Evolutionary conservation across 23 tunicate genomes (phyloP).

Genomic region (Halocynthia aurantium): DNA sequence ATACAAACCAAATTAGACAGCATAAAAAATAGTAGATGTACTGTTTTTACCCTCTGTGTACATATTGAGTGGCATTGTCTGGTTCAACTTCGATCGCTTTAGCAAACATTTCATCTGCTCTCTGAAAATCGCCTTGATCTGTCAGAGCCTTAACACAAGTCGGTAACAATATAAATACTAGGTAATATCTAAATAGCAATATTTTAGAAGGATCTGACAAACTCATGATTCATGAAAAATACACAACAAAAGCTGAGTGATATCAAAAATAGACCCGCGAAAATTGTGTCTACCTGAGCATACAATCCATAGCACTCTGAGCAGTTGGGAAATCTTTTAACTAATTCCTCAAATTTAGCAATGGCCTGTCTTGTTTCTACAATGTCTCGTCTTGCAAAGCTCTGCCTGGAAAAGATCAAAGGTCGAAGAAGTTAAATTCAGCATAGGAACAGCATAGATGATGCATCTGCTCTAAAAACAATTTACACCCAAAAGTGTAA

Average conservation of each 20-base stretch:
- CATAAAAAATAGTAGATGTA: not conserved
- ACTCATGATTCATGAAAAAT: not conserved
- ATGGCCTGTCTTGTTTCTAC: conserved; percentile 34
- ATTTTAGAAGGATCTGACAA: no score
- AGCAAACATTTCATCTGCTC: conserved; percentile 68
- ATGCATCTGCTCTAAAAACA: no score
- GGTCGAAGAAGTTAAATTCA: not conserved
- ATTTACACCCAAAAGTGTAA: no score
- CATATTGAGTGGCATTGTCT: conserved; percentile 65
- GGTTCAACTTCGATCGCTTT: conserved; percentile 70
- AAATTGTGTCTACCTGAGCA: conserved; percentile 52
- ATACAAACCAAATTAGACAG: not conserved
- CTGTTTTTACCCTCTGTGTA: conserved; percentile 74
- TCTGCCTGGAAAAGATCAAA: conserved; percentile 43
- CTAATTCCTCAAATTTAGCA: conserved; percentile 51
- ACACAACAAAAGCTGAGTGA: not conserved
- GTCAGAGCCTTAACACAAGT: conserved; percentile 57
- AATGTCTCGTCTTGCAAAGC: conserved; percentile 27
- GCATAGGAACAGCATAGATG: no score
- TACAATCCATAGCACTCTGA: conserved; percentile 72
- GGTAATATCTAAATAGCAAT: no score
- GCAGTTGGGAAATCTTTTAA: conserved; percentile 65
- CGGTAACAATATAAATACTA: not conserved
- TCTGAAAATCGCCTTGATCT: conserved; percentile 58
- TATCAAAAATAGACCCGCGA: no score